Evolutionary conservation across 2,113 vertebrate species (phyloP).

Genomic region (Indicator maculatus): DNA sequence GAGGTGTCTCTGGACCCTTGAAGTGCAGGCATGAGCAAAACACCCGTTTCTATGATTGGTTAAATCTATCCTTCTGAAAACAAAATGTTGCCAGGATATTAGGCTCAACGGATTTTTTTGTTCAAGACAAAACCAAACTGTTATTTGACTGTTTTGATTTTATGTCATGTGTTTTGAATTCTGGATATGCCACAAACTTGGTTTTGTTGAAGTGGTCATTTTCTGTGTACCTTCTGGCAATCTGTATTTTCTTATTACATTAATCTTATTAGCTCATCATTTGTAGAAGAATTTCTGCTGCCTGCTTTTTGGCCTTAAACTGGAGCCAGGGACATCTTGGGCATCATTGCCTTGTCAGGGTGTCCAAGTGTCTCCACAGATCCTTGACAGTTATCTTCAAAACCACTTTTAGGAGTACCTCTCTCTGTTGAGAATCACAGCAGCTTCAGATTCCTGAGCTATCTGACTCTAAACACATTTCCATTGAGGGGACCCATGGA

Average conservation of each 20-base stretch:
- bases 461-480: background rate
- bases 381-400: background rate
- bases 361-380: background rate
- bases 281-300: background rate
- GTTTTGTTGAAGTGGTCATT: background rate
- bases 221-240: background rate
- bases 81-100: background rate
- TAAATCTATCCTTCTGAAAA: background rate
- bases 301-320: background rate
- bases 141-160: background rate
- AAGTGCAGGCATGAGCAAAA: background rate
- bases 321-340: background rate
- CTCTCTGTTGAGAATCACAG: background rate
- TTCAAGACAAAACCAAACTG: background rate
- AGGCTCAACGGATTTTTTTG: background rate
- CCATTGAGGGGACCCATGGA: background rate
- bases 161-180: background rate
- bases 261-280: background rate
- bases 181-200: background rate
- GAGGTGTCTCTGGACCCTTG: background rate
- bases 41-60: background rate
- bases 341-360: background rate
- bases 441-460: background rate
- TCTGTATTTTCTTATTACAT: background rate
- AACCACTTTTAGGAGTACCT: background rate